phyloP scores from a whole-genome alignment of 2,113 vertebrate genomes.

The Apteryx mantelli region DNA sequence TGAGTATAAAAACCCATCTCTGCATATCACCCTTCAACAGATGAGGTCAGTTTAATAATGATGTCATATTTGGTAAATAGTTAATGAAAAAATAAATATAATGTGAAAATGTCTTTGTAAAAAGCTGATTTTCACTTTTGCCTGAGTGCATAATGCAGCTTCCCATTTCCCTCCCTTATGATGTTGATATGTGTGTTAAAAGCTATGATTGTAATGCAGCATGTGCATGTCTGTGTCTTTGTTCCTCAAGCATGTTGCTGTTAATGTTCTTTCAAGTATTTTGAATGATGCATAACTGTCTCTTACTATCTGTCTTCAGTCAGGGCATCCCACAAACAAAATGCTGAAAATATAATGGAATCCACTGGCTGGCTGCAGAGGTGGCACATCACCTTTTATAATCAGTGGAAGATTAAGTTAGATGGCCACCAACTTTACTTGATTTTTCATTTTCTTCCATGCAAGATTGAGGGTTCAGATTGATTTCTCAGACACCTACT shows the following conservation, averaged over 20 bases:
- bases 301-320: neutral
- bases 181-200: neutral
- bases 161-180: neutral
- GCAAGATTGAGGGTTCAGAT: neutral
- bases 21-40: neutral
- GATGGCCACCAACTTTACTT: neutral
- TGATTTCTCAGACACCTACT: neutral
- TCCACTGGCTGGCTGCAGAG: neutral
- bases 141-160: neutral
- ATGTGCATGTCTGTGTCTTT: neutral
- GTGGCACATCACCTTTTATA: neutral
- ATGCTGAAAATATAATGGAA: neutral
- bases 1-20: neutral
- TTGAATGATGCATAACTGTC: neutral
- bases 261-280: neutral
- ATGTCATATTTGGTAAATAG: neutral
- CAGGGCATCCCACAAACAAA: conserved; percentile 20
- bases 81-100: neutral
- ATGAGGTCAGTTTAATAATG: neutral
- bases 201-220: neutral
- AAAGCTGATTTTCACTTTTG: neutral
- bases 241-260: neutral
- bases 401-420: neutral
- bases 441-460: neutral
- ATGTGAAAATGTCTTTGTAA: neutral